These are phyloP conservation scores for Cydia amplana DNA, from an alignment of 1,140 invertebrate genomes.

Conservation along the genomic window DNA sequence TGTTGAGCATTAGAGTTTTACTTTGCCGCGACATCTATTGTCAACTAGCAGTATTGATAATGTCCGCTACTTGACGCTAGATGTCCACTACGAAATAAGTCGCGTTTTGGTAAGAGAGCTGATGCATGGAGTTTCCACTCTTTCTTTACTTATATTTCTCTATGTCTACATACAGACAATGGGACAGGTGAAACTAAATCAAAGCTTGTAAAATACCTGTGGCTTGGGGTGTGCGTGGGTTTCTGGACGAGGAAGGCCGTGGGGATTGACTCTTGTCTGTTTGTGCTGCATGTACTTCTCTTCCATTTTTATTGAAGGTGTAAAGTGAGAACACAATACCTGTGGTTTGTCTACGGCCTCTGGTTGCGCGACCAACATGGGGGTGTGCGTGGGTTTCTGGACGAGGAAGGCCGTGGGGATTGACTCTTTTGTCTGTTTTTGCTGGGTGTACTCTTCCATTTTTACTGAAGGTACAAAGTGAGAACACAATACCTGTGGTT, in stretches of 20 bases:
- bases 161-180: background rate
- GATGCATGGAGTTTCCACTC: too few relatives aligned
- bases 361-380: constrained; percentile 62
- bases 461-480: constrained; percentile 57
- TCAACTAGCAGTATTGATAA: too few relatives aligned
- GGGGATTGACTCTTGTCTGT: constrained; percentile 75
- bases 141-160: too few relatives aligned
- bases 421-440: too few relatives aligned
- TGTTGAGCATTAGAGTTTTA: too few relatives aligned
- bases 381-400: constrained; percentile 74
- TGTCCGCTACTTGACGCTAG: too few relatives aligned
- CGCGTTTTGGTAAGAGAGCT: too few relatives aligned
- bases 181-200: too few relatives aligned
- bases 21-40: too few relatives aligned
- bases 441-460: constrained; percentile 80
- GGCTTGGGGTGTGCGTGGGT: constrained; percentile 64
- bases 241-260: constrained; percentile 78
- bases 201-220: background rate
- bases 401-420: constrained; percentile 78
- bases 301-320: constrained; percentile 75
- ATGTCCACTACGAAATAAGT: too few relatives aligned
- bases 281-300: constrained; percentile 78
- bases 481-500: constrained; percentile 42
- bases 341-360: constrained; percentile 67
- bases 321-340: background rate